A percentile compares a stretch with the other conserved stretches of the same genome.
Evolutionary conservation across 2,797 vertebrate genomes (phyloP).

Genomic region (Selene dorsalis): DNA sequence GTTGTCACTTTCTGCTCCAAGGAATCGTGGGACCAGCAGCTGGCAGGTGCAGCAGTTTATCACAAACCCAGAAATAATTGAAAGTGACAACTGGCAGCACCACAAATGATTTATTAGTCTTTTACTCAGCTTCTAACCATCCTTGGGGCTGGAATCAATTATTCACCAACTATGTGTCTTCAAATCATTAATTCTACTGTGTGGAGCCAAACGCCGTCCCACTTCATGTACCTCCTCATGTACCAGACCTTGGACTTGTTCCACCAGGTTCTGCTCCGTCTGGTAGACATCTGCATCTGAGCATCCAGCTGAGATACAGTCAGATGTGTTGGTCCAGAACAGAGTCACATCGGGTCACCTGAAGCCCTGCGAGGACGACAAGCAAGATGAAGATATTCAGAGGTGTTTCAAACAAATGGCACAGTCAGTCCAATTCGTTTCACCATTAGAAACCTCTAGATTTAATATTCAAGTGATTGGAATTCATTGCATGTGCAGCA

Average conservation of each 20-base stretch:
- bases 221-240: constrained; percentile 87
- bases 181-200: constrained; percentile 99
- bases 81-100: constrained; percentile 98
- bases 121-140: constrained; percentile 99
- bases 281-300: constrained; percentile 60
- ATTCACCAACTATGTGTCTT: constrained; percentile 99
- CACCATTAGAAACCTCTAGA: neutral
- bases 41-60: constrained; percentile 98
- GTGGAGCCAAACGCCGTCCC: constrained; percentile 92
- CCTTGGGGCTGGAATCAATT: constrained; percentile 99
- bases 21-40: constrained; percentile 87
- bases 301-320: constrained; percentile 52
- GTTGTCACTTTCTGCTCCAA: constrained; percentile 88
- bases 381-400: constrained; percentile 35
- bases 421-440: constrained; percentile 4
- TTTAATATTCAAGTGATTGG: constrained; percentile 39
- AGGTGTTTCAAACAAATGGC: constrained; percentile 9
- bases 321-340: constrained; percentile 4
- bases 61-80: constrained; percentile 98
- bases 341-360: constrained; percentile 32
- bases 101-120: constrained; percentile 99
- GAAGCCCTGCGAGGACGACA: constrained; percentile 9
- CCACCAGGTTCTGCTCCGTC: constrained; percentile 67
- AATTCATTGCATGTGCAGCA: constrained; percentile 43
- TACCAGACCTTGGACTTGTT: constrained; percentile 83